These are phyloP conservation scores for Benitochromis conjunctus DNA, from an alignment of 2,113 vertebrate species.

Conservation along the genomic window DNA sequence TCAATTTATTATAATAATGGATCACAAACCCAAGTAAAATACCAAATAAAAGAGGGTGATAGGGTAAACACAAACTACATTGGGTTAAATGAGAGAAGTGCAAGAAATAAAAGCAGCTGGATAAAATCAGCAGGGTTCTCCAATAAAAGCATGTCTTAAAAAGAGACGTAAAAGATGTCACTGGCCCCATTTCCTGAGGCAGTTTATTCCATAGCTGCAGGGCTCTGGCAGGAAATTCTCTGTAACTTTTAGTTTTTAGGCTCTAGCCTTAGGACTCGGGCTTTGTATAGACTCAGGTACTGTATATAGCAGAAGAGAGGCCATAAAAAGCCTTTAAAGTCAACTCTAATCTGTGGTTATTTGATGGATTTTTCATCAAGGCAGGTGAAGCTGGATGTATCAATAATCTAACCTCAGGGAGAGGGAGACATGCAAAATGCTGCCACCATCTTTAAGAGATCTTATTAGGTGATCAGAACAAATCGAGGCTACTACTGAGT, in stretches of 20 bases:
- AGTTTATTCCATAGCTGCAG: not conserved
- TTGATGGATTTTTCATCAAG: not conserved
- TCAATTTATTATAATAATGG: not conserved
- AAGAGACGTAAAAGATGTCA: not conserved
- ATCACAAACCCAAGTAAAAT: not conserved
- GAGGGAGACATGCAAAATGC: not conserved
- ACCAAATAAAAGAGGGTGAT: not conserved
- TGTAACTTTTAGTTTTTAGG: not conserved
- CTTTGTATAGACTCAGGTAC: not conserved
- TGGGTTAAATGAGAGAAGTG: not conserved
- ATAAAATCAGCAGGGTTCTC: not conserved
- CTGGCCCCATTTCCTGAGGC: not conserved
- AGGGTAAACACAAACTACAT: not conserved
- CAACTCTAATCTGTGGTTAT: not conserved
- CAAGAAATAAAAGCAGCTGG: not conserved
- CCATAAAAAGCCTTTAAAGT: not conserved
- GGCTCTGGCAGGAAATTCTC: not conserved
- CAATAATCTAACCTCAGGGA: not conserved
- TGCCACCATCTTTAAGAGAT: not conserved
- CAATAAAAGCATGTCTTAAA: not conserved
- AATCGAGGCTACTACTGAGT: not conserved
- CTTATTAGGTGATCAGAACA: not conserved
- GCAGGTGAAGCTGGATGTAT: not conserved
- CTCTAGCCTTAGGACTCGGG: not conserved
- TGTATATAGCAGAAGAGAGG: not conserved